Conservation (phyloP, 2,797 vertebrate species). For the Pipistrellus pipistrellus region DNA sequence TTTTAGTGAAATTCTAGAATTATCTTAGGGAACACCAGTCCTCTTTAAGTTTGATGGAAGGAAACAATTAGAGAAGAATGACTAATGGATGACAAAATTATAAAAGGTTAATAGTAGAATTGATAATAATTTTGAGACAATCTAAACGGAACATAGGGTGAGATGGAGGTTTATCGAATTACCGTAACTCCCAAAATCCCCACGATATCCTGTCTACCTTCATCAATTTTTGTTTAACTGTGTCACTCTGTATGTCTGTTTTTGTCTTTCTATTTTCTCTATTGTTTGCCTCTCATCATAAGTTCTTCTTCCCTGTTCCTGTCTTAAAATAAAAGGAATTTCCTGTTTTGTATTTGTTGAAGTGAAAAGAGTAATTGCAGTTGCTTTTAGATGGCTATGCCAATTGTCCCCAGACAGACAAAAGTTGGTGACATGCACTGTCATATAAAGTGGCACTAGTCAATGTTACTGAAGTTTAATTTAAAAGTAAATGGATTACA, state of each 20-base stretch:
- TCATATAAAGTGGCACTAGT: neutral
- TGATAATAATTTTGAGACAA: neutral
- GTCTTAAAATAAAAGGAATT: conserved; percentile 23
- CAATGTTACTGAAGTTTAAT: neutral
- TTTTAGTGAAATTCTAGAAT: conserved; percentile 39
- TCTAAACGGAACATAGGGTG: neutral
- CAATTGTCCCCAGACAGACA: neutral
- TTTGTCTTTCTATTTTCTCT: neutral
- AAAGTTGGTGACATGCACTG: neutral
- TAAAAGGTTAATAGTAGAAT: neutral
- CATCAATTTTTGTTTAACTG: neutral
- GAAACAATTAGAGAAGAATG: neutral
- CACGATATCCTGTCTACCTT: neutral
- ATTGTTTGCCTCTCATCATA: neutral
- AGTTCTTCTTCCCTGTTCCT: neutral
- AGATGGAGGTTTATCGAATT: neutral
- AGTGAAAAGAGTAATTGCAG: neutral
- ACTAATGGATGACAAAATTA: neutral
- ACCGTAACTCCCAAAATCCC: neutral
- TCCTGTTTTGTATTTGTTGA: neutral
- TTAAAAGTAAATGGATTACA: conserved; percentile 2
- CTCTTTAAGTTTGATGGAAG: neutral
- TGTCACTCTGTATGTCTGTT: neutral
- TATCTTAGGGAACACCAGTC: neutral
- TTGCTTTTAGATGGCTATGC: neutral